Evolutionary conservation across 2,888 invertebrate genomes (phyloP).

Genomic region (Vesta saturnalis): DNA sequence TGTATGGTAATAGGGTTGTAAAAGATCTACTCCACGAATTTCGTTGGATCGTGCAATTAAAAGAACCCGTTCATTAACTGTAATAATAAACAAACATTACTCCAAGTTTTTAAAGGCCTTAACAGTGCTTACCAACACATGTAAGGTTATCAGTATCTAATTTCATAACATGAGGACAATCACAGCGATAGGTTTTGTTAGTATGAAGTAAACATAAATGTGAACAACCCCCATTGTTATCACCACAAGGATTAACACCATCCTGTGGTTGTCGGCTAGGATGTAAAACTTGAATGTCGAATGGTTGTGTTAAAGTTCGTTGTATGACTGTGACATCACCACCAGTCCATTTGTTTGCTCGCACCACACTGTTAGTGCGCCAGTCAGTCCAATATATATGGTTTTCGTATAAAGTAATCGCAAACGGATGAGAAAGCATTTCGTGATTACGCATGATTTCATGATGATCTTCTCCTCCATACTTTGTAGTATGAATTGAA

Average conservation of each 20-base stretch:
- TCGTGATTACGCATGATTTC: constrained; percentile 77
- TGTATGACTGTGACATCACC: constrained; percentile 81
- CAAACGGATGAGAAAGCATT: constrained; percentile 87
- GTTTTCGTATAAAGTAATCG: constrained; percentile 85
- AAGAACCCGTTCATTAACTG: constrained; percentile 82
- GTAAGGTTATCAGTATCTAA: constrained; percentile 72
- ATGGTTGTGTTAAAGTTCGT: constrained; percentile 86
- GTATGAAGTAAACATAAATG: constrained; percentile 82
- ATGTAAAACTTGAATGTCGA: constrained; percentile 87
- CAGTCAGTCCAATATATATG: constrained; percentile 96
- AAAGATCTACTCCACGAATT: constrained; percentile 85
- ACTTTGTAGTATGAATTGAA: constrained; percentile 85
- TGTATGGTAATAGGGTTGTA: constrained; percentile 78
- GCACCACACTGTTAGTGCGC: constrained; percentile 85
- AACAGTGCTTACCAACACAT: constrained; percentile 71
- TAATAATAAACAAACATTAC: too few species aligned
- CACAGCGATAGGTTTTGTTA: constrained; percentile 74
- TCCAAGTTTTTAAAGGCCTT: too few species aligned
- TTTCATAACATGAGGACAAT: constrained; percentile 89
- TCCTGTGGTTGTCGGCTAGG: constrained; percentile 76
- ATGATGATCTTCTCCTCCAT: constrained; percentile 78
- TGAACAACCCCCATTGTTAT: constrained; percentile 77
- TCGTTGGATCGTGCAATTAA: constrained; percentile 79
- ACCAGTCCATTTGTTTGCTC: constrained; percentile 90
- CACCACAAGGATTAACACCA: constrained; percentile 72